phyloP scores from a whole-genome alignment of 2,113 vertebrate species.

The Myotis davidii region DNA sequence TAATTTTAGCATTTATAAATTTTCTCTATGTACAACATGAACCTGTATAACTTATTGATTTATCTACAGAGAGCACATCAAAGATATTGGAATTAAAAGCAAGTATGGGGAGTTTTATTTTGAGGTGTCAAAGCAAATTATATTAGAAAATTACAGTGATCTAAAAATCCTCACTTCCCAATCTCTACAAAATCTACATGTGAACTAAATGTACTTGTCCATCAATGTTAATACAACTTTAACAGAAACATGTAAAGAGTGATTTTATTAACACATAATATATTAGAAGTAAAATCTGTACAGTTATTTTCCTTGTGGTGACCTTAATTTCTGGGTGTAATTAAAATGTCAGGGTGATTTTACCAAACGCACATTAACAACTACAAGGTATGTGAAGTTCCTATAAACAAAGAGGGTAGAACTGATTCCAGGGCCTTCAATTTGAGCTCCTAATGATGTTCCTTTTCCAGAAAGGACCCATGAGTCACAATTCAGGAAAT shows the following conservation, averaged over 20 bases:
- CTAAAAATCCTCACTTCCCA: neutral
- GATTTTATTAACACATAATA: neutral
- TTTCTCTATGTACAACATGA: neutral
- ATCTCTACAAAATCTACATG: neutral
- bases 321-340: neutral
- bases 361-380: neutral
- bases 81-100: neutral
- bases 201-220: neutral
- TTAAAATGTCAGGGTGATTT: constrained; percentile 9
- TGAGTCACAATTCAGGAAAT: neutral
- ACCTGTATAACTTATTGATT: neutral
- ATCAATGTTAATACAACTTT: neutral
- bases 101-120: neutral
- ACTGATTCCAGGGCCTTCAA: neutral
- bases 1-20: constrained; percentile 8
- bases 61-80: neutral
- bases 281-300: neutral
- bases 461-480: neutral
- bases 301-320: neutral
- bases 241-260: neutral
- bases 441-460: neutral
- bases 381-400: neutral
- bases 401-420: neutral
- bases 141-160: neutral
- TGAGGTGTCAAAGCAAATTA: constrained; percentile 22